Base-by-base conservation (phyloP, 2,888 invertebrate genomes). In the Neuroscelio doddi region DNA sequence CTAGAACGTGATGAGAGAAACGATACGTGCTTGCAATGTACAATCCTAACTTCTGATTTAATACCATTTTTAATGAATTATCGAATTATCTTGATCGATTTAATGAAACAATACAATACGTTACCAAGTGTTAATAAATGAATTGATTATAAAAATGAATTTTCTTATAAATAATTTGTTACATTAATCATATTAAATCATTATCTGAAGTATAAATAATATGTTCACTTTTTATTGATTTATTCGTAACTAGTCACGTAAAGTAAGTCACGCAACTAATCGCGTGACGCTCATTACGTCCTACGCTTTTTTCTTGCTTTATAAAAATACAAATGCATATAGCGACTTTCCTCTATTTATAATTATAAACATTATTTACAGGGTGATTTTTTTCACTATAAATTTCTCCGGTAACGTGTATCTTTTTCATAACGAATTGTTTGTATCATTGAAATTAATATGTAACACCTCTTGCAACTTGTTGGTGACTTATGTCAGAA, bases 11-110 rank as follows among this genome's bases (percentile, higher is more conserved):
- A 44, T 15, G 27, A 12, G 27, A 44, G 27, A 44, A 44, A 44
- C 26, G 41, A 61, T 61, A 61, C 61, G 61, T 61, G 61, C 38
- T 36, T 29, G 27, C 42, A 61, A 53, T 61, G 36, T 44, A 55
- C 61, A 61, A 61, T 55, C 17, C 34, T 44, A 47, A 53, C 49
- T 42, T 49, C 44, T 34, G 36, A 39, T 49, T 53, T 32, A 52
- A 39, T 44, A 27, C 10, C 10, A 15, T 44, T 44, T 1, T 41
- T 27, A 9, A 44, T 29, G 15, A 44, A 10, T 32, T 15, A 7
- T 41, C 26, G 9, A 10, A 44, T 44, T 44, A 44, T 44, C 27
- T 27, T 26, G 44, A 44, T 27, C 12, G 21, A 26, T 44, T 15
- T 7, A 1, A 15, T 27, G 7, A 27, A 27, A 29, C 7, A 9